phyloP scores from a whole-genome alignment of 2,113 vertebrate species.

The Rhegmatorhina hoffmannsi region DNA sequence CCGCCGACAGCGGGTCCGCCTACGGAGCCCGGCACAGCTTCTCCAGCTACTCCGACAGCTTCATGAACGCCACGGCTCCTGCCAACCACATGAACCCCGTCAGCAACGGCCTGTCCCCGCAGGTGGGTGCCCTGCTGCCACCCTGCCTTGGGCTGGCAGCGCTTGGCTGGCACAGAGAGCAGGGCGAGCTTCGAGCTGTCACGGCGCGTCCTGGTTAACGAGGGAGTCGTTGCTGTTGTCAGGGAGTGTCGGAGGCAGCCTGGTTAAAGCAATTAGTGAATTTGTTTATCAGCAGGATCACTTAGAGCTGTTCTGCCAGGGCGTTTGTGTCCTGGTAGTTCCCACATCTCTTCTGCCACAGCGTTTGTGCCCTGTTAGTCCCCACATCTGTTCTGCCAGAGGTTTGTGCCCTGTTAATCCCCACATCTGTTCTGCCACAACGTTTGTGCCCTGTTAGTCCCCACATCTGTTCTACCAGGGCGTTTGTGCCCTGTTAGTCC shows the following conservation, averaged over 20 bases:
- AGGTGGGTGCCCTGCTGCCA: constrained; percentile 76
- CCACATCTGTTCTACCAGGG: neutral
- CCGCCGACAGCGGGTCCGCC: constrained; percentile 83
- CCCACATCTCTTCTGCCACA: neutral
- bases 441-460: neutral
- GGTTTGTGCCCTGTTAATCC: neutral
- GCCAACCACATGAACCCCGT: constrained; percentile 98
- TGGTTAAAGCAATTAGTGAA: neutral
- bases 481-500: neutral
- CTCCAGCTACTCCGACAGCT: constrained; percentile 97
- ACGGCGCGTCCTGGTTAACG: neutral
- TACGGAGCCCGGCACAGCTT: constrained; percentile 95
- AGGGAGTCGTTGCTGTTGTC: neutral
- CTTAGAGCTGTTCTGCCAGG: neutral
- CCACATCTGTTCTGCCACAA: neutral
- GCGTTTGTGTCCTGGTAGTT: neutral
- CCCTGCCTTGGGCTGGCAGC: neutral
- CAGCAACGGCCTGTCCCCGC: constrained; percentile 96
- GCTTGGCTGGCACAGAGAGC: neutral
- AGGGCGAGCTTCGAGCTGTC: neutral
- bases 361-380: neutral
- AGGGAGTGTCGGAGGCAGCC: neutral
- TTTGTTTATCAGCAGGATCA: neutral
- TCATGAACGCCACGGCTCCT: constrained; percentile 92
- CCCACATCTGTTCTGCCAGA: neutral